A percentile compares a stretch with the other conserved stretches of the same genome.
Conservation (phyloP, 2,113 vertebrate genomes). For the Pseudopipra pipra region DNA sequence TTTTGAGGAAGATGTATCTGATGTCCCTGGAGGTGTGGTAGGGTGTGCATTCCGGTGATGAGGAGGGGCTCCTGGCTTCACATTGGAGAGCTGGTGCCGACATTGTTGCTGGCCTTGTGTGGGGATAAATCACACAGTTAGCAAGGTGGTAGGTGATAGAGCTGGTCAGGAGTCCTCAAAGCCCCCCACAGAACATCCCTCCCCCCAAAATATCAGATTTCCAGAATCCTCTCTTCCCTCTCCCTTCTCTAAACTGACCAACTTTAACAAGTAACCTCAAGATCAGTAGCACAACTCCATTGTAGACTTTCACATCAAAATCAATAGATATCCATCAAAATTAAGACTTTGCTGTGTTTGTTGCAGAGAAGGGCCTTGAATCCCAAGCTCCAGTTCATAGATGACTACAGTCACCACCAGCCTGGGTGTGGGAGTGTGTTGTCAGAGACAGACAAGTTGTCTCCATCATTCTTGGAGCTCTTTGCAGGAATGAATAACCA, state of each 20-base stretch:
- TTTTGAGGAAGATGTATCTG: slow-evolving; percentile 29
- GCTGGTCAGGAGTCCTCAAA: neutral
- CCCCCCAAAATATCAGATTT: fast-evolving
- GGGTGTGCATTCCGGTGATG: fast-evolving
- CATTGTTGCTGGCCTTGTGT: neutral
- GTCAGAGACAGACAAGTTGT: slow-evolving; percentile 15
- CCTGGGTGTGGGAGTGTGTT: slow-evolving; percentile 32
- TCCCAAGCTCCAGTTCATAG: neutral
- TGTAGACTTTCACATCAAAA: neutral
- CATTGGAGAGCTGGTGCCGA: neutral
- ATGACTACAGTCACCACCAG: neutral
- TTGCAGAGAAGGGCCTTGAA: neutral
- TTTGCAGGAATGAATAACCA: neutral
- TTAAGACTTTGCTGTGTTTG: neutral
- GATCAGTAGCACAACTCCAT: neutral
- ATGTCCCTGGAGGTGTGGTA: neutral
- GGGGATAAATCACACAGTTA: neutral
- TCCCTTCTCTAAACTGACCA: neutral
- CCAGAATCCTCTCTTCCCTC: neutral
- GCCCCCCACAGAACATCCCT: neutral
- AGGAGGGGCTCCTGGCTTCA: neutral
- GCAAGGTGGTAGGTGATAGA: neutral
- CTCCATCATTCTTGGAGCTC: neutral
- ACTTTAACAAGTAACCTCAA: neutral
- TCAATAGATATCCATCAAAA: neutral